Conservation (phyloP, 2,888 invertebrate genomes). For the Trachelus tabidus region DNA sequence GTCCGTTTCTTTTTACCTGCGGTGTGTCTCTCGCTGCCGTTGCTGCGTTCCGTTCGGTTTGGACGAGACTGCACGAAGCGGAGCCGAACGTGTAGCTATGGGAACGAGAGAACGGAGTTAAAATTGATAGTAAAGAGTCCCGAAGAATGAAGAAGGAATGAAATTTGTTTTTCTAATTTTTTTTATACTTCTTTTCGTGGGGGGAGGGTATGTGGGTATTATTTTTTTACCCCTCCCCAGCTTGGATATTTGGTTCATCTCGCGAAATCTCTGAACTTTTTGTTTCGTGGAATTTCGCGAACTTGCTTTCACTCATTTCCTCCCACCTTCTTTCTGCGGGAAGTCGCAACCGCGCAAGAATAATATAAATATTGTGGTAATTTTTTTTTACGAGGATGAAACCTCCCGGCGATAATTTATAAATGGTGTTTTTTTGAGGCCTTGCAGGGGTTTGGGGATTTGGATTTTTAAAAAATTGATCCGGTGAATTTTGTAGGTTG, state of each 20-base stretch:
- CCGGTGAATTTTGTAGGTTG: not conserved
- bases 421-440: too few species aligned
- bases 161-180: not conserved
- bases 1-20: not conserved
- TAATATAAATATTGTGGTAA: conserved; percentile 31
- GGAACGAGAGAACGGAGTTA: not conserved
- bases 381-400: not conserved
- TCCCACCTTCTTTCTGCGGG: conserved; percentile 32
- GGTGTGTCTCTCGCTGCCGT: conserved; percentile 5
- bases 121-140: not conserved
- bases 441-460: too few species aligned
- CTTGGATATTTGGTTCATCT: not conserved
- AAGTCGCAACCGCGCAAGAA: conserved; percentile 34
- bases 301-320: conserved; percentile 56
- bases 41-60: conserved; percentile 8
- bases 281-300: conserved; percentile 54
- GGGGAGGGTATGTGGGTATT: not conserved
- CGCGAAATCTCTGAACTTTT: conserved; percentile 28
- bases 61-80: conserved; percentile 1
- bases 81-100: not conserved
- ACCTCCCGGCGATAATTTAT: not conserved
- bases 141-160: not conserved
- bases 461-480: not conserved
- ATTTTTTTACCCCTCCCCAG: not conserved
- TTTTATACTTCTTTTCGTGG: too few species aligned